phyloP scores from a whole-genome alignment of 2,888 invertebrate genomes.

The Brassicogethes aeneus region DNA sequence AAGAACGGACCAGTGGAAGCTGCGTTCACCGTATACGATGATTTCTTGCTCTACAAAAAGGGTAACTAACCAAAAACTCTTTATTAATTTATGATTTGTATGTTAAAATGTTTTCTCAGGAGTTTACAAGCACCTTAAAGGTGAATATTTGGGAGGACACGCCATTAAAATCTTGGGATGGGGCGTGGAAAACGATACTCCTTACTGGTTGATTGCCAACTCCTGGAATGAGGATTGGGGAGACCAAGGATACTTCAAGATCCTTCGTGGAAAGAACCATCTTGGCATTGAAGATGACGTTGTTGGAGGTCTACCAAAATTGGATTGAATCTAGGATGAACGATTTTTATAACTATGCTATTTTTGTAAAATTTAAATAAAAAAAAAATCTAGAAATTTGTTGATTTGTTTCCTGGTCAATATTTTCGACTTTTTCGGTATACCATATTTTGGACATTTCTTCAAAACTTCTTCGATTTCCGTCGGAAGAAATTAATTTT shows the following conservation, averaged over 20 bases:
- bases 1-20: background rate
- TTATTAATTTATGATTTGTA: slow-evolving; percentile 65
- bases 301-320: slow-evolving; percentile 55
- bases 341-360: too few relatives aligned
- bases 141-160: slow-evolving; percentile 71
- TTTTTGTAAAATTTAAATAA: too few relatives aligned
- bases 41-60: background rate
- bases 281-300: slow-evolving; percentile 67
- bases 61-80: slow-evolving; percentile 1
- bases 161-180: slow-evolving; percentile 83
- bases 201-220: slow-evolving; percentile 87
- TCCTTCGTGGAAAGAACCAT: slow-evolving; percentile 69
- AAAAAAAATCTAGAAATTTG: too few relatives aligned
- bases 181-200: slow-evolving; percentile 63
- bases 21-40: background rate
- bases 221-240: slow-evolving; percentile 95
- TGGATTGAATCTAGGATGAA: too few relatives aligned
- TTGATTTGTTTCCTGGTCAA: too few relatives aligned
- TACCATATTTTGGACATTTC: too few relatives aligned
- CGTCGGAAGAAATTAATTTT: too few relatives aligned
- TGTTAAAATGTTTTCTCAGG: slow-evolving; percentile 49
- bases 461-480: too few relatives aligned
- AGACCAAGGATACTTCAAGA: slow-evolving; percentile 79
- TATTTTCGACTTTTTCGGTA: too few relatives aligned
- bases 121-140: slow-evolving; percentile 64